Evolutionary conservation across 2,113 vertebrate genomes (phyloP).

Genomic region (Emydura subglobosa): DNA sequence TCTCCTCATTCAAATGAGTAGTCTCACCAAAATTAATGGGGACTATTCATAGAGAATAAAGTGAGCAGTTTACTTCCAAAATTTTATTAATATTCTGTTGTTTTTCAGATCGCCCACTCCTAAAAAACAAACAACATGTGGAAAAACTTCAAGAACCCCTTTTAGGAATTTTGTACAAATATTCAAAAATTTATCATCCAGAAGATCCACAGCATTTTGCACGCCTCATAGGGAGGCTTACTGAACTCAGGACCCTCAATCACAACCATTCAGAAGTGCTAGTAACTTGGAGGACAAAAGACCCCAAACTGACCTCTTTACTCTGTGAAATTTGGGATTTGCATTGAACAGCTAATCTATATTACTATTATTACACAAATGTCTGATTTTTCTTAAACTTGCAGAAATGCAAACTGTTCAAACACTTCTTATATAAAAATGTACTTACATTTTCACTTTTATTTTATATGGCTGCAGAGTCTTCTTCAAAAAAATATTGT

Average conservation of each 20-base stretch:
- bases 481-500: neutral
- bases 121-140: constrained; percentile 86
- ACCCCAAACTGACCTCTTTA: constrained; percentile 63
- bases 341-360: constrained; percentile 49
- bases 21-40: neutral
- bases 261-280: constrained; percentile 90
- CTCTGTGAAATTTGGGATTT: constrained; percentile 78
- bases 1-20: neutral
- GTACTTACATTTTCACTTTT: neutral
- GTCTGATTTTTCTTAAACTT: constrained; percentile 22
- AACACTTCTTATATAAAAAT: neutral
- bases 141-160: constrained; percentile 92
- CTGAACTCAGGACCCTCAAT: constrained; percentile 89
- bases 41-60: neutral
- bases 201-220: constrained; percentile 89
- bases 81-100: neutral
- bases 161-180: constrained; percentile 89
- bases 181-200: constrained; percentile 80
- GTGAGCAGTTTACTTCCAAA: neutral
- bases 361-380: constrained; percentile 19
- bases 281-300: constrained; percentile 66
- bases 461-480: neutral
- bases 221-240: constrained; percentile 87
- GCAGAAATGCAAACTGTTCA: neutral
- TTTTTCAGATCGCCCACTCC: constrained; percentile 83